Evolutionary conservation across 1,140 invertebrate species (phyloP), one percentile per base, ranked within the genome.

Genomic region (Spodoptera litura): DNA sequence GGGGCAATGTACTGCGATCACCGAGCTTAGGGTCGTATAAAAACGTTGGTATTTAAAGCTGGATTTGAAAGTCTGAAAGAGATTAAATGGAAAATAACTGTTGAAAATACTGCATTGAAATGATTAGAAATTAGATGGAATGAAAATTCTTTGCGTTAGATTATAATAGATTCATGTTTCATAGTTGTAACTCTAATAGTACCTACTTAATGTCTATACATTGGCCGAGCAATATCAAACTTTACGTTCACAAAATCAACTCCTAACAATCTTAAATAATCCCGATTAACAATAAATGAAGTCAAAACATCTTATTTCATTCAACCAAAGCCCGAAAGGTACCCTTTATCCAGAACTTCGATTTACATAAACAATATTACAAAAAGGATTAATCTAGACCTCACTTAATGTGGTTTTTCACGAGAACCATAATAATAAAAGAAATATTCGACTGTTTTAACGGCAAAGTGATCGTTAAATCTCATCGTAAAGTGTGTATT

Each of bases 381-480:
- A 44, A 66, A 66, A 66, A 53, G 66, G 20, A 70, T 70, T 53
- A 70, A 53, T 70, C 52, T 70, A 53, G 9, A 25, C 51, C 27
- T 53, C 11, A 53, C 12, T 6, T 52, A 68, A 52, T 51, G 25
- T 53, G 49, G 62, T 4, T 70, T 70, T 70, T 31, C 66, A 38
- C 20, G 51, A 55, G n/a, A n/a, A 12, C 12, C 13, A 15, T 55
- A 56, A 35, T 72, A 72, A 56, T 58, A 72, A 72, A 72, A 70
- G 58, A 20, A 20, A 49, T 20, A 10, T 20, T 56, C 70, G 6
- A n/a, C n/a, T 4, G 13, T 6, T 72, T 72, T 72, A 55, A 72
- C 52, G 70, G 44, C 25, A 10, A 56, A 56, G 9, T 31, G n/a
- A 72, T 72, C 70, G 70, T 72, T 72, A 72, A 72, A 72, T 31